phyloP scores from a whole-genome alignment of 2,888 invertebrate genomes.

The Coleophora flavipennella region DNA sequence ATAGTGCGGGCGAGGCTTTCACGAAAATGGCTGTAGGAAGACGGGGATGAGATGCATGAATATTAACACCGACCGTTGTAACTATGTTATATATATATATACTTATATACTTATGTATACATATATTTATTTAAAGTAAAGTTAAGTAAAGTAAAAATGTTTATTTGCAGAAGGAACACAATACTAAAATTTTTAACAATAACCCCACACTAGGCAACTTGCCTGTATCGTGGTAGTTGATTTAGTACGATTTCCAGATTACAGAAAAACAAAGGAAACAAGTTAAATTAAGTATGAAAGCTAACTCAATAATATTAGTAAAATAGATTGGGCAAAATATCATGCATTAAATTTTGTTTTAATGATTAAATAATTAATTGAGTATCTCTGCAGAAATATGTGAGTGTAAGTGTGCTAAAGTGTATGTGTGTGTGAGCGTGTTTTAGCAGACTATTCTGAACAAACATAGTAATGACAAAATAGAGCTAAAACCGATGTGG shows the following conservation, averaged over 20 bases:
- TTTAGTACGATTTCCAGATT: too few relatives aligned
- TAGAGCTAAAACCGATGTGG: too few relatives aligned
- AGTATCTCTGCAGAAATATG: too few relatives aligned
- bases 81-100: constrained; percentile 60
- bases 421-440: not conserved
- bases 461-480: not conserved
- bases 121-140: not conserved
- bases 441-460: too few relatives aligned
- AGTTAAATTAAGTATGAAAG: not conserved
- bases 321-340: too few relatives aligned
- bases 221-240: too few relatives aligned
- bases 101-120: not conserved
- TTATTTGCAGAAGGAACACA: too few relatives aligned
- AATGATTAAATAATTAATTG: too few relatives aligned
- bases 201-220: too few relatives aligned
- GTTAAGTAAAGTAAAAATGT: not conserved
- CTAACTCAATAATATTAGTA: not conserved
- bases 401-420: not conserved
- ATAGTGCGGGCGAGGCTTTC: constrained; percentile 61
- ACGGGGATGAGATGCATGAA: constrained; percentile 67
- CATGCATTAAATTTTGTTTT: too few relatives aligned
- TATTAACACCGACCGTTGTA: constrained; percentile 64
- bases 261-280: not conserved
- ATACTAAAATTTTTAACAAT: too few relatives aligned
- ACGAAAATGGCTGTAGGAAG: constrained; percentile 65